Conservation (phyloP, 2,113 vertebrate genomes). For the Otolemur garnettii region DNA sequence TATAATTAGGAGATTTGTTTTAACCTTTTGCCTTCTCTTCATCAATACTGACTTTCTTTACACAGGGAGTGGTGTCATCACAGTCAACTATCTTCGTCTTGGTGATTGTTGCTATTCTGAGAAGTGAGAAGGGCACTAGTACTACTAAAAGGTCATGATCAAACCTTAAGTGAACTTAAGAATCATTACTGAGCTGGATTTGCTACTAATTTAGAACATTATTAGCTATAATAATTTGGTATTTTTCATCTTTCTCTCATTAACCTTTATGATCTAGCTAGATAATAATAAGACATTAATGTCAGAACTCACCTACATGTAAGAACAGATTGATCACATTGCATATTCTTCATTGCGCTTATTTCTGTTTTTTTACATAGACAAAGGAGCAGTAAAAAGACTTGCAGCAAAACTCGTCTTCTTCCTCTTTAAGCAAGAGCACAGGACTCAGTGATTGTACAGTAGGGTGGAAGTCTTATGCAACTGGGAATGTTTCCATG, state of each 20-base stretch:
- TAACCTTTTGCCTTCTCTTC: not conserved
- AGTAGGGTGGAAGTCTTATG: not conserved
- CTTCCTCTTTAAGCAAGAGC: not conserved
- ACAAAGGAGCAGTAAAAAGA: not conserved
- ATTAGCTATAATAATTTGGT: not conserved
- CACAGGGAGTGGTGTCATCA: not conserved
- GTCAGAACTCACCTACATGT: not conserved
- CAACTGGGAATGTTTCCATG: not conserved
- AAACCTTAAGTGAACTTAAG: not conserved
- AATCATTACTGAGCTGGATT: not conserved
- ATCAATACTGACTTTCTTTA: not conserved
- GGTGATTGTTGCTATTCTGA: not conserved
- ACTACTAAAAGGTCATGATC: not conserved
- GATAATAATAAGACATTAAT: not conserved
- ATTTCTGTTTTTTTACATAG: not conserved
- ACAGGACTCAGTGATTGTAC: not conserved
- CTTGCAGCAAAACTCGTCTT: not conserved
- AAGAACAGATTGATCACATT: not conserved
- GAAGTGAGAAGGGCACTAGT: not conserved
- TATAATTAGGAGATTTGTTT: not conserved
- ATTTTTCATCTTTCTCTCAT: conserved; percentile 21
- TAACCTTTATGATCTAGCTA: not conserved
- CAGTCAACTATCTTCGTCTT: not conserved
- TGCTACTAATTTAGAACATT: not conserved
- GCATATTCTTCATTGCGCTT: not conserved